Conservation (phyloP, 2,888 invertebrate genomes). For the Drosophila yooni region DNA sequence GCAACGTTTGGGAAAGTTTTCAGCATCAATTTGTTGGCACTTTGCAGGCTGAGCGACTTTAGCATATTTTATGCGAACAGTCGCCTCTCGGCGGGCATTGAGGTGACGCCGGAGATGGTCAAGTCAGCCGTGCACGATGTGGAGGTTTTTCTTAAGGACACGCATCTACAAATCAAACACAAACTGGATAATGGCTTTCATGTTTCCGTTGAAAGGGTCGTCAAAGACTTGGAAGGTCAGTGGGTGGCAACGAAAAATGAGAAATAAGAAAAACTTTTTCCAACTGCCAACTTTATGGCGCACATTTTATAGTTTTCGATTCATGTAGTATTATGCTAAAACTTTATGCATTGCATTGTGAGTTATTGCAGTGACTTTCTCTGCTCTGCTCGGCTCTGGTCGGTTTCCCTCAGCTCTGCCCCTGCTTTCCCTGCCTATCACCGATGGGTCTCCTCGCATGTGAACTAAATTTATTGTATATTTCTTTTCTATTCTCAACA, state of each 20-base stretch:
- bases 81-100: conserved; percentile 87
- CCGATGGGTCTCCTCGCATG: conserved; percentile 13
- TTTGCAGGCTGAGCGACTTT: conserved; percentile 86
- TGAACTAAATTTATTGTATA: conserved; percentile 37
- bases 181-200: conserved; percentile 87
- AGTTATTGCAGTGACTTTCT: conserved; percentile 51
- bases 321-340: conserved; percentile 64
- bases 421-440: background rate
- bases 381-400: background rate
- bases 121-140: conserved; percentile 87
- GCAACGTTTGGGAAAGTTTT: conserved; percentile 14
- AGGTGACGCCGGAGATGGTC: conserved; percentile 86
- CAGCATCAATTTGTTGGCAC: conserved; percentile 29
- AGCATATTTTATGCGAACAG: conserved; percentile 88
- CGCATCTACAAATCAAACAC: conserved; percentile 88
- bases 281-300: conserved; percentile 50
- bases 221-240: conserved; percentile 88
- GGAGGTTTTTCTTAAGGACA: conserved; percentile 87
- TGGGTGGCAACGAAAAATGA: conserved; percentile 41
- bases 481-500: conserved; percentile 52
- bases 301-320: conserved; percentile 64
- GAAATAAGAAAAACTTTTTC: conserved; percentile 39
- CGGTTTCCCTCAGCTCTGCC: background rate
- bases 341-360: conserved; percentile 67
- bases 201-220: conserved; percentile 87